phyloP scores from a whole-genome alignment of 2,888 invertebrate species.

The Flexamia atlantica region DNA sequence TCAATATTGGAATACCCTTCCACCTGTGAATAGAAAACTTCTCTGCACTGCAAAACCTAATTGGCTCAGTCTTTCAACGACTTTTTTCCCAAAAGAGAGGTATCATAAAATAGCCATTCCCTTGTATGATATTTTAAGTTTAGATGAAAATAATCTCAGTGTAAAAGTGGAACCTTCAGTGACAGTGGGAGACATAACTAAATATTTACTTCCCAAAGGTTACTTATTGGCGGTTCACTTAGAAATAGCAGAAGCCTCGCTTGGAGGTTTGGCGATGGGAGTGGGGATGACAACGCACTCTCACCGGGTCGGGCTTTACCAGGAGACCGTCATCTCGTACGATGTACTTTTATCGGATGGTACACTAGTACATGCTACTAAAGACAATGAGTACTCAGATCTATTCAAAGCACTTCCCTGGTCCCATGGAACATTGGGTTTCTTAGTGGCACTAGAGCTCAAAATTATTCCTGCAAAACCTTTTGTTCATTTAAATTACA shows the following conservation, averaged over 20 bases:
- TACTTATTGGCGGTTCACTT: conserved; percentile 84
- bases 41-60: conserved; percentile 84
- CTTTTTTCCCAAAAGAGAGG: conserved; percentile 80
- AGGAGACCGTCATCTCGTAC: conserved; percentile 82
- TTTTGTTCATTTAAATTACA: conserved; percentile 81
- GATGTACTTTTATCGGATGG: conserved; percentile 83
- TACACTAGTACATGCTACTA: conserved; percentile 78
- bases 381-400: conserved; percentile 78
- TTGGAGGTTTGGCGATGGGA: conserved; percentile 83
- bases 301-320: conserved; percentile 83
- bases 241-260: conserved; percentile 83
- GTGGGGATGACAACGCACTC: conserved; percentile 87
- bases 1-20: conserved; percentile 77
- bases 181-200: conserved; percentile 82
- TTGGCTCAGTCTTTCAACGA: conserved; percentile 83
- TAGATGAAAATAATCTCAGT: conserved; percentile 79
- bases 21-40: conserved; percentile 75
- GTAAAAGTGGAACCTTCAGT: conserved; percentile 83
- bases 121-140: conserved; percentile 79
- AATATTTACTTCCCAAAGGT: conserved; percentile 81
- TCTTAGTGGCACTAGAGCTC: conserved; percentile 81
- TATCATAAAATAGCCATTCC: conserved; percentile 82
- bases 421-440: conserved; percentile 83
- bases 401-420: conserved; percentile 81
- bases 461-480: conserved; percentile 81